These are phyloP conservation scores for Macrophya annulata DNA, from an alignment of 2,888 invertebrate genomes.

Conservation along the genomic window DNA sequence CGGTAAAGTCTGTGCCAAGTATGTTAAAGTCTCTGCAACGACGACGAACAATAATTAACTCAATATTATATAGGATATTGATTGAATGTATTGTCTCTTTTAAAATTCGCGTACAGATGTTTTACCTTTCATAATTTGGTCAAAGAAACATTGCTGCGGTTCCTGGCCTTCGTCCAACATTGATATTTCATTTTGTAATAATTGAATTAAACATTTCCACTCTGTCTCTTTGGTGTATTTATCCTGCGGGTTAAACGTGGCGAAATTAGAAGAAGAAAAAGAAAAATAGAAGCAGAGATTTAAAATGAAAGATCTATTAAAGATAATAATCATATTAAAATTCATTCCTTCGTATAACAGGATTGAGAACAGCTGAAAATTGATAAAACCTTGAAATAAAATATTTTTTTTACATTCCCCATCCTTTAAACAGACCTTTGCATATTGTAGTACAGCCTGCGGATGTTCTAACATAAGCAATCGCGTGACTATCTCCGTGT, in stretches of 20 bases:
- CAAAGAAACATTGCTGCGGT: constrained; percentile 67
- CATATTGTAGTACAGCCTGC: constrained; percentile 84
- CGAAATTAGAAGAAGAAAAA: constrained; percentile 45
- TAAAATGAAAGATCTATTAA: background rate
- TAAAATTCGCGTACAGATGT: background rate
- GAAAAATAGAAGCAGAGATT: constrained; percentile 14
- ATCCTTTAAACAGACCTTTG: constrained; percentile 81
- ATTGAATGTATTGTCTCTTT: background rate
- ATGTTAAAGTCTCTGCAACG: constrained; percentile 75
- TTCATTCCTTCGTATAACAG: background rate
- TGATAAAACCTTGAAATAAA: background rate
- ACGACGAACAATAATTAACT: constrained; percentile 47
- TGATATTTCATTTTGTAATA: constrained; percentile 73
- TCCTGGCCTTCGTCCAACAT: constrained; percentile 68
- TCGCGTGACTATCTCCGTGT: constrained; percentile 80
- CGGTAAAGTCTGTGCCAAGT: constrained; percentile 75
- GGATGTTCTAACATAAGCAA: constrained; percentile 84
- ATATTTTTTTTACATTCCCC: background rate
- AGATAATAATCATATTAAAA: constrained; percentile 1
- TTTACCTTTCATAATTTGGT: constrained; percentile 74
- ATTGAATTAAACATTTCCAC: constrained; percentile 76
- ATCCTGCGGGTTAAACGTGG: constrained; percentile 67
- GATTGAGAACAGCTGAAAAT: constrained; percentile 13
- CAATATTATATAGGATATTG: background rate
- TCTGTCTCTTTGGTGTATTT: constrained; percentile 76